phyloP scores from a whole-genome alignment of 1,140 invertebrate genomes.

The Diorhabda sublineata region DNA sequence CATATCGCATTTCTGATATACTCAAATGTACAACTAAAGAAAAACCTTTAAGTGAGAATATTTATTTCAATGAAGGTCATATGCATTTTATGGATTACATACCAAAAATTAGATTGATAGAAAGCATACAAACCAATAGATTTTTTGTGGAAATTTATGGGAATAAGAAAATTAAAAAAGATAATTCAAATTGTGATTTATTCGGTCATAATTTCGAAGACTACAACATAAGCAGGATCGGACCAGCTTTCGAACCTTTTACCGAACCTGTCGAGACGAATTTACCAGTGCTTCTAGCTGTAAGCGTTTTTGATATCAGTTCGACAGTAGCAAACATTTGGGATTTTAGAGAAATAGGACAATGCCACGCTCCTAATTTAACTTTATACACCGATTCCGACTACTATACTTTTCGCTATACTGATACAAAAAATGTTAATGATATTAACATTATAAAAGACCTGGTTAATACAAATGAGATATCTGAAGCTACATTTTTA shows the following conservation, averaged over 20 bases:
- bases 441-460: slow-evolving; percentile 11
- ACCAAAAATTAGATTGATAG: slow-evolving; percentile 28
- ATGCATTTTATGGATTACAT: slow-evolving; percentile 24
- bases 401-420: not conserved
- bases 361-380: slow-evolving; percentile 16
- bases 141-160: slow-evolving; percentile 26
- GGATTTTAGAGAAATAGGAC: slow-evolving; percentile 24
- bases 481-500: slow-evolving; percentile 21
- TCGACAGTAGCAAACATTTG: slow-evolving; percentile 30
- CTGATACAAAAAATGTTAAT: slow-evolving; percentile 11
- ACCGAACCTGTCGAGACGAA: not conserved
- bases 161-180: not conserved
- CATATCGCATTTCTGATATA: slow-evolving; percentile 27
- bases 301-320: slow-evolving; percentile 29
- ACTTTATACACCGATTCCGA: not conserved
- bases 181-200: slow-evolving; percentile 4
- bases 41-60: slow-evolving; percentile 23
- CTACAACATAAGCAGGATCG: slow-evolving; percentile 22
- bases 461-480: not conserved
- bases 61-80: slow-evolving; percentile 29
- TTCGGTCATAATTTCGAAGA: slow-evolving; percentile 29
- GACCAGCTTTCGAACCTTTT: slow-evolving; percentile 3
- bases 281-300: slow-evolving; percentile 21
- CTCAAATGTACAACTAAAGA: slow-evolving; percentile 21
- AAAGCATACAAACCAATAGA: slow-evolving; percentile 28